Evolutionary conservation across 2,113 vertebrate genomes (phyloP).

Genomic region (Lamprologus sp.): DNA sequence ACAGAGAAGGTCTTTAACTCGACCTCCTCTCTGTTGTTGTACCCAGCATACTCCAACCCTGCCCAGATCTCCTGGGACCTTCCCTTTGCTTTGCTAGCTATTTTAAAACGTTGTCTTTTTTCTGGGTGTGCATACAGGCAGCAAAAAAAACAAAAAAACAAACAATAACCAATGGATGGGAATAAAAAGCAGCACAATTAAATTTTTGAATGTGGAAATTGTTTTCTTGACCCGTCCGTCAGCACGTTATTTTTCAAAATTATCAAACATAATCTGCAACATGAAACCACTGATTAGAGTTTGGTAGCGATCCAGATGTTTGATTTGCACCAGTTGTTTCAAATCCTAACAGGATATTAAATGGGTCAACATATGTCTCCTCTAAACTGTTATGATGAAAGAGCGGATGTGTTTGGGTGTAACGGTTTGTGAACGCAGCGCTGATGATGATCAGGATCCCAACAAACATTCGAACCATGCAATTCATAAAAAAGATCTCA

Average conservation of each 20-base stretch:
- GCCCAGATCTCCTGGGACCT: neutral
- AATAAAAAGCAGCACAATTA: neutral
- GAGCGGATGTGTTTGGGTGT: neutral
- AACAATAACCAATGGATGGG: neutral
- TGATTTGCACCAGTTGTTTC: neutral
- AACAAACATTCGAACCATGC: neutral
- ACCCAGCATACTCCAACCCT: constrained; percentile 19
- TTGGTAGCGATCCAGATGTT: neutral
- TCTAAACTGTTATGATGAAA: neutral
- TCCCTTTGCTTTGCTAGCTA: neutral
- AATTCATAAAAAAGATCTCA: neutral
- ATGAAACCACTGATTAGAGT: neutral
- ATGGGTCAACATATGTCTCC: neutral
- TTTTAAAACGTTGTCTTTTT: neutral
- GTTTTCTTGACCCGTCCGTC: neutral
- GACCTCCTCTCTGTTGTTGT: neutral
- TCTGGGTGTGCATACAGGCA: neutral
- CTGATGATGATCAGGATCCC: neutral
- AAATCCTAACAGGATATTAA: neutral
- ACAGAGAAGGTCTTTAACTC: neutral
- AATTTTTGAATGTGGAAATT: neutral
- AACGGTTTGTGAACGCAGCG: neutral
- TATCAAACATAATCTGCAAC: neutral
- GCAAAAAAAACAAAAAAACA: neutral
- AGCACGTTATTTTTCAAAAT: neutral